Conservation (phyloP, 2,797 vertebrate species). For the Remorina albescens region DNA sequence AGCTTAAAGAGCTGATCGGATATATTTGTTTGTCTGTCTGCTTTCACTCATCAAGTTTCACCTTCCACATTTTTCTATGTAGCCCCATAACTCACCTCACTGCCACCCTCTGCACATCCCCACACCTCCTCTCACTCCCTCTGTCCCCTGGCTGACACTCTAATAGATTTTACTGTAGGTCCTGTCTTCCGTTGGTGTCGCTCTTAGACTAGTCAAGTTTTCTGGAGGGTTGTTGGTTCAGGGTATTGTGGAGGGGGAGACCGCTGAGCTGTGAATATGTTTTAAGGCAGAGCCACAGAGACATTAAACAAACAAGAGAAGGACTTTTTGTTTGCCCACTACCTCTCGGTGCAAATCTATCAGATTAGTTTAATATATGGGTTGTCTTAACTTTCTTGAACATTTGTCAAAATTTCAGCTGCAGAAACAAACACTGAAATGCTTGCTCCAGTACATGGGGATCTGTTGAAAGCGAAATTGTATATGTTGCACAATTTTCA, state of each 20-base stretch:
- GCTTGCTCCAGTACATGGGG: constrained; percentile 37
- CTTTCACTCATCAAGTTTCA: constrained; percentile 60
- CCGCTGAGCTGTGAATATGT: constrained; percentile 76
- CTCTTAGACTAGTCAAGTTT: constrained; percentile 62
- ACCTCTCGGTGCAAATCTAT: constrained; percentile 67
- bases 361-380: constrained; percentile 47
- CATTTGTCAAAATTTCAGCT: constrained; percentile 42
- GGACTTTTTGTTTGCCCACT: constrained; percentile 60
- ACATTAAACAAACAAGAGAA: constrained; percentile 49
- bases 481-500: constrained; percentile 33
- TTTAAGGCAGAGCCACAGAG: constrained; percentile 71
- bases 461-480: constrained; percentile 11
- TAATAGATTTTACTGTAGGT: constrained; percentile 64
- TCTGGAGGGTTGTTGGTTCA: constrained; percentile 54
- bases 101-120: constrained; percentile 52
- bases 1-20: constrained; percentile 60
- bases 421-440: constrained; percentile 51
- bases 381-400: constrained; percentile 37
- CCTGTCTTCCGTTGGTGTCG: constrained; percentile 70
- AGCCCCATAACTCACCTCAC: constrained; percentile 65
- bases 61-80: constrained; percentile 54
- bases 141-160: constrained; percentile 41
- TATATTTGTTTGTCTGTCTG: constrained; percentile 49
- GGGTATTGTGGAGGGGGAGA: constrained; percentile 59
- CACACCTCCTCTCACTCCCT: constrained; percentile 44